Conservation (phyloP, 2,888 invertebrate species). For the Drosophila neonasuta region DNA sequence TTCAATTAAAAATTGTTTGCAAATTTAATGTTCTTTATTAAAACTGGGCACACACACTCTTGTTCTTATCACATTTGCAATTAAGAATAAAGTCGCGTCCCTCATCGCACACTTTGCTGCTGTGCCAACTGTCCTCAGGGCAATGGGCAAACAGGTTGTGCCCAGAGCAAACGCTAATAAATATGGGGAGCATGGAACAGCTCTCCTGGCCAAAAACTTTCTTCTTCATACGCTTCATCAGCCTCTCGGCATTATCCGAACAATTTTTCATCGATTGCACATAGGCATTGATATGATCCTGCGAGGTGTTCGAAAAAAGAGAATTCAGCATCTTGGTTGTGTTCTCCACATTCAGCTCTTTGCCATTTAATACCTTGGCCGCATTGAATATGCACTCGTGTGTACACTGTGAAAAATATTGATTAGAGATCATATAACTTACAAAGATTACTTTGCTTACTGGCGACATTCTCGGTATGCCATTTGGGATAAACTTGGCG, state of each 20-base stretch:
- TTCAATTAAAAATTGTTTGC: not conserved
- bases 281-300: constrained; percentile 41
- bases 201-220: not conserved
- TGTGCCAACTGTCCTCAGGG: constrained; percentile 52
- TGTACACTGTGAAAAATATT: constrained; percentile 36
- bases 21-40: not conserved
- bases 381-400: constrained; percentile 55
- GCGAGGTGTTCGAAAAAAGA: constrained; percentile 28
- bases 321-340: constrained; percentile 28
- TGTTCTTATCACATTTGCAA: constrained; percentile 30
- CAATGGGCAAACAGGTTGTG: constrained; percentile 49
- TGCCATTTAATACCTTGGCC: constrained; percentile 28
- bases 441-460: constrained; percentile 34
- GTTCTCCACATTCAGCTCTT: constrained; percentile 40
- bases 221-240: constrained; percentile 11
- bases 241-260: constrained; percentile 8
- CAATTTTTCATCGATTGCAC: constrained; percentile 46
- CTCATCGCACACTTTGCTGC: constrained; percentile 40
- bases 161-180: constrained; percentile 38
- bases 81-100: constrained; percentile 33
- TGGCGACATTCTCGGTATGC: constrained; percentile 30
- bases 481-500: constrained; percentile 22
- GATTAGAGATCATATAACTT: too few relatives aligned
- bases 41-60: constrained; percentile 25
- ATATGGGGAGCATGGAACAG: constrained; percentile 47